phyloP scores from a whole-genome alignment of 2,888 invertebrate species.

The Parnassius orleans region DNA sequence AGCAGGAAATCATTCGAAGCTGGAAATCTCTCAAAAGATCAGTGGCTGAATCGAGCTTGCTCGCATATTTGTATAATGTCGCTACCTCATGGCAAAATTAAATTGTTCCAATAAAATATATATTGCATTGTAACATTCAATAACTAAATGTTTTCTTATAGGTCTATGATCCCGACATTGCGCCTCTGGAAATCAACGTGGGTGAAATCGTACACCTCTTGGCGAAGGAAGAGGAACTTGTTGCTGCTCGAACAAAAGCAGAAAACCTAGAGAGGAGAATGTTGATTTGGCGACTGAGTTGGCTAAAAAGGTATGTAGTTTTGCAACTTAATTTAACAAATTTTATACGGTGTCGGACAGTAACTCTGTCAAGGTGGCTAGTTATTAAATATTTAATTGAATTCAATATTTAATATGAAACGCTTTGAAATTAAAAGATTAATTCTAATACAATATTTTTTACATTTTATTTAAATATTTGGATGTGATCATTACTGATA shows the following conservation, averaged over 20 bases:
- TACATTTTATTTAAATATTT: slow-evolving; percentile 7
- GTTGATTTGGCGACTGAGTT: slow-evolving; percentile 92
- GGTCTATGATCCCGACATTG: slow-evolving; percentile 90
- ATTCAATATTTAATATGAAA: neutral
- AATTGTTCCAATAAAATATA: too few species aligned
- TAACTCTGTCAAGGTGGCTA: slow-evolving; percentile 6
- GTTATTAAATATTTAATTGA: neutral
- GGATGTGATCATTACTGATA: slow-evolving; percentile 18
- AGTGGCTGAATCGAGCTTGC: too few species aligned
- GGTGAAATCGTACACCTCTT: slow-evolving; percentile 93
- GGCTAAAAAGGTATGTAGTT: slow-evolving; percentile 84
- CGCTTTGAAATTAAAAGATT: neutral
- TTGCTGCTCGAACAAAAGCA: slow-evolving; percentile 91
- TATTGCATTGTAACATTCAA: too few species aligned
- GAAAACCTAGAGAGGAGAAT: slow-evolving; percentile 94
- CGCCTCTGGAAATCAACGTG: slow-evolving; percentile 93
- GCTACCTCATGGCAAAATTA: too few species aligned
- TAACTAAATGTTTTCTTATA: slow-evolving; percentile 35
- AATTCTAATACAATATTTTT: too few species aligned
- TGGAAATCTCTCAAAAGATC: too few species aligned
- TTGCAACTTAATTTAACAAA: neutral
- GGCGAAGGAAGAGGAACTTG: slow-evolving; percentile 95
- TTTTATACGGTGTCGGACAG: slow-evolving; percentile 9
- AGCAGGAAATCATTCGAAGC: too few species aligned
- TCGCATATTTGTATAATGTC: too few species aligned